These are phyloP conservation scores for Drosophila bunnanda DNA, from an alignment of 2,888 invertebrate species.

Conservation along the genomic window DNA sequence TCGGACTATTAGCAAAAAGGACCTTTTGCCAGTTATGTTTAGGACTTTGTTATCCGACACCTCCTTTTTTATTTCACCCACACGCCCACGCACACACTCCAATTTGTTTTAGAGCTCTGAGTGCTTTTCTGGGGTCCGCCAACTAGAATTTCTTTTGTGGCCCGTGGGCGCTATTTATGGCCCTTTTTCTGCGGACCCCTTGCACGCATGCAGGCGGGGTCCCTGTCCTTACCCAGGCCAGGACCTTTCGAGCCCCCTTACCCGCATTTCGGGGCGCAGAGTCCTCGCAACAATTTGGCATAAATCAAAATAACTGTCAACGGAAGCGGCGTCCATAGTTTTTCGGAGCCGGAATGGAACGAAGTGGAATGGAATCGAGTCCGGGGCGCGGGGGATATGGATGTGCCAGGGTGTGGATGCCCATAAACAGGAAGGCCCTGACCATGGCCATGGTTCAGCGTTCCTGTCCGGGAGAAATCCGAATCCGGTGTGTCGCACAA, in stretches of 20 bases:
- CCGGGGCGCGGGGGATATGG: not conserved
- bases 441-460: constrained; percentile 45
- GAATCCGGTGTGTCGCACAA: constrained; percentile 57
- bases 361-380: constrained; percentile 16
- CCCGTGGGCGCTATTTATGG: constrained; percentile 63
- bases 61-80: constrained; percentile 42
- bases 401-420: constrained; percentile 19
- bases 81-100: constrained; percentile 26
- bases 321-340: constrained; percentile 80
- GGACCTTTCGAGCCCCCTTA: constrained; percentile 14
- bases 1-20: constrained; percentile 5
- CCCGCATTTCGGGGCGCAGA: constrained; percentile 20
- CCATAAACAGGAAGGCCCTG: constrained; percentile 50
- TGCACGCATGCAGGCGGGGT: constrained; percentile 57
- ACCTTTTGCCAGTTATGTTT: constrained; percentile 51
- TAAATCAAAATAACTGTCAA: constrained; percentile 81
- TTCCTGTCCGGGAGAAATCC: constrained; percentile 46
- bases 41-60: constrained; percentile 59
- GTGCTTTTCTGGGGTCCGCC: constrained; percentile 70
- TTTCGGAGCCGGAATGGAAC: constrained; percentile 55
- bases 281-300: constrained; percentile 62
- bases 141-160: constrained; percentile 63
- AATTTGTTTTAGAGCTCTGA: constrained; percentile 69
- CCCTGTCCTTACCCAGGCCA: constrained; percentile 1
- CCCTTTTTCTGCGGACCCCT: constrained; percentile 64